phyloP scores from a whole-genome alignment of 1,140 invertebrate species.

The Trichonephila clavata region DNA sequence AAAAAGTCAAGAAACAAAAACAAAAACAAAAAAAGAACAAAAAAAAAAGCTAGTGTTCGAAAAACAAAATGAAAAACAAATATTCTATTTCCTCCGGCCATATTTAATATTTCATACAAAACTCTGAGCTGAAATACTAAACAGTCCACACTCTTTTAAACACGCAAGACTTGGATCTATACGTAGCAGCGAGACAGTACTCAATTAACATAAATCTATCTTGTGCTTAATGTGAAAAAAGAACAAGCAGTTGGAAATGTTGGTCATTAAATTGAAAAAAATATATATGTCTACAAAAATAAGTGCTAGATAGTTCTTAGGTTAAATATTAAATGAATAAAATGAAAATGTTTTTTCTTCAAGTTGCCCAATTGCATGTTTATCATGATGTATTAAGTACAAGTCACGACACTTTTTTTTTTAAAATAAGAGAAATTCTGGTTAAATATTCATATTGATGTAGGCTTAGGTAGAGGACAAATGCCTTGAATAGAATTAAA shows the following conservation, averaged over 20 bases:
- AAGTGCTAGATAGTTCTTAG: background rate
- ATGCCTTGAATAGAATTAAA: background rate
- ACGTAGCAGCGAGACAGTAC: background rate
- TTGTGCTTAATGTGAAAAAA: background rate
- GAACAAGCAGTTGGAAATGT: background rate
- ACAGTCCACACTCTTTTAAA: slow-evolving; percentile 10
- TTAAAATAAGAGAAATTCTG: background rate
- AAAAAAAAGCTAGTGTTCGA: background rate
- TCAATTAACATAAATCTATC: slow-evolving; percentile 20
- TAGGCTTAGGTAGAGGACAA: background rate
- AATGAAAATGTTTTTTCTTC: background rate
- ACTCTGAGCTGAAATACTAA: slow-evolving; percentile 34
- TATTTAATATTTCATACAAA: slow-evolving; percentile 44
- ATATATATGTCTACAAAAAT: background rate
- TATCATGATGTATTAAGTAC: background rate
- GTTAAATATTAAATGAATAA: slow-evolving; percentile 17
- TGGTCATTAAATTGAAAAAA: background rate
- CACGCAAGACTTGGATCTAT: slow-evolving; percentile 10
- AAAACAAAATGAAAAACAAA: slow-evolving; percentile 26
- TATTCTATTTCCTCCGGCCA: slow-evolving; percentile 28
- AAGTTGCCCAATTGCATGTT: background rate
- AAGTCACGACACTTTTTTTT: background rate
- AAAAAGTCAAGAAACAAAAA: background rate
- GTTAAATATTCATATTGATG: background rate
- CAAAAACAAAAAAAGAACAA: background rate